Evolutionary conservation across 2,888 invertebrate species (phyloP).

Genomic region (Synanthedon myopaeformis): DNA sequence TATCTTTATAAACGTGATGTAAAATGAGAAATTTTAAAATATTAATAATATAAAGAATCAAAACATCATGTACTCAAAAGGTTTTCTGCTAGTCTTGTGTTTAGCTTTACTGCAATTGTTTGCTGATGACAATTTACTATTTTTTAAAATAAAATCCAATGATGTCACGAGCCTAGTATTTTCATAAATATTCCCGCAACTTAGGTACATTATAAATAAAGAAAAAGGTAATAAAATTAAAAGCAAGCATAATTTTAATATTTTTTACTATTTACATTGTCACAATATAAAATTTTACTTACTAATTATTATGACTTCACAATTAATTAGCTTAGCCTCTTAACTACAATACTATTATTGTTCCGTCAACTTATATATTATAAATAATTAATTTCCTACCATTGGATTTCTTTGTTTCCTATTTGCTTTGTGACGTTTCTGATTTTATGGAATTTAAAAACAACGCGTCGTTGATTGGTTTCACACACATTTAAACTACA

Average conservation of each 20-base stretch:
- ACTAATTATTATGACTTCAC: slow-evolving; percentile 39
- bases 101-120: background rate
- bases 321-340: slow-evolving; percentile 18
- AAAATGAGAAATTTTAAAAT: no score
- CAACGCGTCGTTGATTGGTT: no score
- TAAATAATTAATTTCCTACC: slow-evolving; percentile 42
- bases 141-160: no score
- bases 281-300: slow-evolving; percentile 32
- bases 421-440: no score
- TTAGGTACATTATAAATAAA: no score
- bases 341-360: slow-evolving; percentile 11
- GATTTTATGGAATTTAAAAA: no score
- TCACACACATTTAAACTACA: no score
- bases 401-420: background rate
- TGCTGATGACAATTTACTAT: background rate
- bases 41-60: no score
- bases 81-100: background rate
- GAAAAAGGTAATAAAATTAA: background rate
- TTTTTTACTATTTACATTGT: slow-evolving; percentile 36
- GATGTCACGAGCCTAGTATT: no score
- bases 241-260: background rate
- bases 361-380: slow-evolving; percentile 21
- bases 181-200: no score
- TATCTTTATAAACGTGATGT: background rate
- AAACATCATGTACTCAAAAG: no score